A percentile compares a stretch with the other conserved stretches of the same genome.
These are phyloP conservation scores for Leptoteleia sp. DNA, from an alignment of 1,140 invertebrate genomes.

Conservation along the genomic window DNA sequence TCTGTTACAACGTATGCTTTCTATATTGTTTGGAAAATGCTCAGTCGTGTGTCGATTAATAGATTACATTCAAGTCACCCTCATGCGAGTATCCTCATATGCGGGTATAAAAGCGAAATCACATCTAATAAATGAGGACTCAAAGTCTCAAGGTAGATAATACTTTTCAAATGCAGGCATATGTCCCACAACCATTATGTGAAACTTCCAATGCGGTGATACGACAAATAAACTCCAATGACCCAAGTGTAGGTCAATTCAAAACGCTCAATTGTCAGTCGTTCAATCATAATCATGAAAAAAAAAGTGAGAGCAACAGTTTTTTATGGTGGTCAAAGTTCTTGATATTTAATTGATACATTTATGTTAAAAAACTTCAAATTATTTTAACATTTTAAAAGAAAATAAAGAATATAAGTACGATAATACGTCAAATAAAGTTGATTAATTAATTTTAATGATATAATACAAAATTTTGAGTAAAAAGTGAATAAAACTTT, in stretches of 20 bases:
- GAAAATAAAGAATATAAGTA: too few species aligned
- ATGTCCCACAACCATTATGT: constrained; percentile 19
- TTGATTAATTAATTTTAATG: too few species aligned
- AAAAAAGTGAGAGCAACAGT: not conserved
- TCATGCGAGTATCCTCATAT: constrained; percentile 29
- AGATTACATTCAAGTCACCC: constrained; percentile 37
- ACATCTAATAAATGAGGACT: constrained; percentile 11
- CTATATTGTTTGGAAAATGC: constrained; percentile 32
- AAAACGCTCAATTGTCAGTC: constrained; percentile 10
- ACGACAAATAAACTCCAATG: constrained; percentile 23
- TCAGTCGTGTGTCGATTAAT: constrained; percentile 44
- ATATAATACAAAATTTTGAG: too few species aligned
- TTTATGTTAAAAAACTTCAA: too few species aligned
- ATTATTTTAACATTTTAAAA: too few species aligned
- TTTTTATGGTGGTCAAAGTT: not conserved
- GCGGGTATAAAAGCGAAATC: constrained; percentile 33
- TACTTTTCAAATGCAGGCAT: constrained; percentile 26
- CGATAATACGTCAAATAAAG: too few species aligned
- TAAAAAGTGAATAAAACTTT: too few species aligned
- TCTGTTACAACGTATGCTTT: constrained; percentile 14
- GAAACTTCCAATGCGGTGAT: constrained; percentile 24
- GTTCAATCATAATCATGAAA: constrained; percentile 11
- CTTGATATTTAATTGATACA: too few species aligned
- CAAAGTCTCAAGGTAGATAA: constrained; percentile 38
- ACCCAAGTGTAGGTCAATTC: constrained; percentile 10